Conservation (phyloP, 2,888 invertebrate genomes). For the Caprella mutica region DNA sequence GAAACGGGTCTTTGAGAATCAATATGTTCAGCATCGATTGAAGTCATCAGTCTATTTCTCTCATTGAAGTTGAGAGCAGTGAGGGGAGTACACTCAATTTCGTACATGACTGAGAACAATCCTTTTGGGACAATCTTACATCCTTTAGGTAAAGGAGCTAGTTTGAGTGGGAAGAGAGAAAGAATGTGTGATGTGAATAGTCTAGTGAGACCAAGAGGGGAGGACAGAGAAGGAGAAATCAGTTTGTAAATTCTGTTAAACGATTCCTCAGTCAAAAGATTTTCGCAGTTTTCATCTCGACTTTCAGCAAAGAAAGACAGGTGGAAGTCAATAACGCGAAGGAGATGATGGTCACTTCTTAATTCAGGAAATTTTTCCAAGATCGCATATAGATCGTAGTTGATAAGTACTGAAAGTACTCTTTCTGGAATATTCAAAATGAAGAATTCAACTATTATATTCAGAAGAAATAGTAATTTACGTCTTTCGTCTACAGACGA, state of each 20-base stretch:
- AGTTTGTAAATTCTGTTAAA: slow-evolving; percentile 19
- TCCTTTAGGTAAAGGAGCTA: slow-evolving; percentile 14
- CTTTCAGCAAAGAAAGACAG: slow-evolving; percentile 10
- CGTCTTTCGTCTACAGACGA: background rate
- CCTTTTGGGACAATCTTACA: slow-evolving; percentile 4
- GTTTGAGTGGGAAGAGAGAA: slow-evolving; percentile 20
- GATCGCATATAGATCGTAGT: too few species aligned
- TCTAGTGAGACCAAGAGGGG: slow-evolving; percentile 18
- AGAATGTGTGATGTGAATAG: slow-evolving; percentile 26
- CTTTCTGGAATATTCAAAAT: too few species aligned
- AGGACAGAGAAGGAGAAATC: slow-evolving; percentile 23
- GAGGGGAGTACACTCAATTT: slow-evolving; percentile 17
- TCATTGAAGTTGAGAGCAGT: slow-evolving; percentile 27
- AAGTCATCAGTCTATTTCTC: slow-evolving; percentile 14
- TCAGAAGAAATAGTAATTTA: slow-evolving; percentile 15
- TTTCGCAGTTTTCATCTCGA: background rate
- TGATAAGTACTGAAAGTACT: too few species aligned
- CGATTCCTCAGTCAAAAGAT: slow-evolving; percentile 15
- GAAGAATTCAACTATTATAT: slow-evolving; percentile 21
- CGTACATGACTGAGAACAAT: slow-evolving; percentile 24
- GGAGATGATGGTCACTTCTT: slow-evolving; percentile 21
- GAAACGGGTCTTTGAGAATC: slow-evolving; percentile 12
- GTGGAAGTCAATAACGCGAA: slow-evolving; percentile 24
- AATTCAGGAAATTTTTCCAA: slow-evolving; percentile 14
- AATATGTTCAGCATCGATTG: slow-evolving; percentile 20